These are phyloP conservation scores for Serrognathus titanus DNA, from an alignment of 2,888 invertebrate species.

Conservation along the genomic window DNA sequence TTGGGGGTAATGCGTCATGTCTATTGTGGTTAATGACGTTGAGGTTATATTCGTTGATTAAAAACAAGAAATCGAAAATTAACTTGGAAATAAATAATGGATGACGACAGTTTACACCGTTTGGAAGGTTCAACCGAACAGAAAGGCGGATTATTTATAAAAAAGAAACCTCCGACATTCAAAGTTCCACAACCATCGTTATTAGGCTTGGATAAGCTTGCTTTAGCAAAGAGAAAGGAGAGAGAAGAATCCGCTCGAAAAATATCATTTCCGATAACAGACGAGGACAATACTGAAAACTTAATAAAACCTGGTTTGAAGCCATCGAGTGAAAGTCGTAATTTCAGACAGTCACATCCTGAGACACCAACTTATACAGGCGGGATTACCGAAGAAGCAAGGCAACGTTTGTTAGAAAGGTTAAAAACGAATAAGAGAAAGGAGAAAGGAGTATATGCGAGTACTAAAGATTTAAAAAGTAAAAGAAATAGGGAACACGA, in stretches of 20 bases:
- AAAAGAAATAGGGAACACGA: slow-evolving; percentile 45
- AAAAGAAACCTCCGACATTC: slow-evolving; percentile 68
- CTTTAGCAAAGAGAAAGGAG: slow-evolving; percentile 67
- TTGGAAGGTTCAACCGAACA: slow-evolving; percentile 63
- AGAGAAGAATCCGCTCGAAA: slow-evolving; percentile 60
- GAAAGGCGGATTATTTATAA: slow-evolving; percentile 68
- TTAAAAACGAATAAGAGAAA: slow-evolving; percentile 53
- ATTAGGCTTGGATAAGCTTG: slow-evolving; percentile 80
- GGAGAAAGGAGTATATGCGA: slow-evolving; percentile 69
- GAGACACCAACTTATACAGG: slow-evolving; percentile 96
- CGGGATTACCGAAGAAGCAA: slow-evolving; percentile 78
- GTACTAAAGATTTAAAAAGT: slow-evolving; percentile 55
- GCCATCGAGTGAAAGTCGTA: slow-evolving; percentile 49
- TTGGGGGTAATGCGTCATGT: too few species aligned
- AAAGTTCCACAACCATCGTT: slow-evolving; percentile 75
- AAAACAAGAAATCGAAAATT: too few species aligned
- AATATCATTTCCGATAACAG: slow-evolving; percentile 62
- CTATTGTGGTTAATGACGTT: too few species aligned
- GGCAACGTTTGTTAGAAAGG: slow-evolving; percentile 68
- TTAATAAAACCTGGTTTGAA: slow-evolving; percentile 39
- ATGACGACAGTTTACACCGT: slow-evolving; percentile 63
- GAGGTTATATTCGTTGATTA: too few species aligned
- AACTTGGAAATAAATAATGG: slow-evolving; percentile 19
- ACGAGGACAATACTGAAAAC: slow-evolving; percentile 45
- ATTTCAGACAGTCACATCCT: slow-evolving; percentile 74